These are phyloP conservation scores for Pasiphila rectangulata DNA, from an alignment of 2,888 invertebrate species.

Conservation along the genomic window DNA sequence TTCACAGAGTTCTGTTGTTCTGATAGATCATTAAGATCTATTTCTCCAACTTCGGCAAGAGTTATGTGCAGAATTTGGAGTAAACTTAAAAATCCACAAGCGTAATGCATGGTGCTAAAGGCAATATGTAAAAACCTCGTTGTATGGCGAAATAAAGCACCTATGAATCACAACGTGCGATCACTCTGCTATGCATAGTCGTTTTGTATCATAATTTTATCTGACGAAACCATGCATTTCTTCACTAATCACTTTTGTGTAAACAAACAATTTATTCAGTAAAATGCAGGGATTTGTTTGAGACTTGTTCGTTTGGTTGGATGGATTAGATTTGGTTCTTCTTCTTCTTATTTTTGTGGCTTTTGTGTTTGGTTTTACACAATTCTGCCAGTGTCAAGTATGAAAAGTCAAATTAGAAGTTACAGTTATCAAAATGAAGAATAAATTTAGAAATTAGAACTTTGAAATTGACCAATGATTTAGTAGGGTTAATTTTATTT, in stretches of 20 bases:
- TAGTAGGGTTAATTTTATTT: no score
- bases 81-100: conserved; percentile 63
- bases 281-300: no score
- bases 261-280: no score
- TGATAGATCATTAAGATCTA: conserved; percentile 73
- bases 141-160: conserved; percentile 1
- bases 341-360: no score
- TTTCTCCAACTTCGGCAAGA: conserved; percentile 51
- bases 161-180: conserved; percentile 4
- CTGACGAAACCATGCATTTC: neutral
- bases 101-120: conserved; percentile 33
- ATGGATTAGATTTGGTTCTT: no score
- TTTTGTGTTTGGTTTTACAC: no score
- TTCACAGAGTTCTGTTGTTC: conserved; percentile 73
- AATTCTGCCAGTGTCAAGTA: no score
- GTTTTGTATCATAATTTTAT: neutral
- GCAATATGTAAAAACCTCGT: neutral
- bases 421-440: no score
- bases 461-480: no score
- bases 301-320: neutral
- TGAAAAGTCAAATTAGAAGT: no score
- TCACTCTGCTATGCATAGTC: neutral
- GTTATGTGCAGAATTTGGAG: conserved; percentile 41
- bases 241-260: no score
- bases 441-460: no score